These are phyloP conservation scores for Hemistola chrysoprasaria DNA, from an alignment of 2,888 invertebrate species.

Conservation along the genomic window DNA sequence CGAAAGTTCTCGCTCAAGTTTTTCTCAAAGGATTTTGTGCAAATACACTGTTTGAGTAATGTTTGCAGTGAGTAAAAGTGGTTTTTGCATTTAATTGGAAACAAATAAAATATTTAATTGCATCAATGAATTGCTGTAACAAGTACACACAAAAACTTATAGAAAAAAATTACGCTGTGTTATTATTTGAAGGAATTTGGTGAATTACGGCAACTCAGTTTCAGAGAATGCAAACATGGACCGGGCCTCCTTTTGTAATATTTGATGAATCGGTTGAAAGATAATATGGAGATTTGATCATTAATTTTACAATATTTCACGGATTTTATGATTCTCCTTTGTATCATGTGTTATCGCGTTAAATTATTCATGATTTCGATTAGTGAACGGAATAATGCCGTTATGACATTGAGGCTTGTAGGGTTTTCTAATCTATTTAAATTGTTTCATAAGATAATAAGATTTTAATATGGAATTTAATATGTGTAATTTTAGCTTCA, in stretches of 20 bases:
- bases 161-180: not conserved
- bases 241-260: slow-evolving; percentile 22
- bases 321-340: slow-evolving; percentile 25
- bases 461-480: not conserved
- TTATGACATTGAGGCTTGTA: slow-evolving; percentile 4
- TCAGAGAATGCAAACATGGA: slow-evolving; percentile 35
- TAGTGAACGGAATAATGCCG: slow-evolving; percentile 11
- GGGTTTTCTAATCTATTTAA: not conserved
- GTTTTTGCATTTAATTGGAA: too few species aligned
- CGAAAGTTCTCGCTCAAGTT: too few species aligned
- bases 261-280: slow-evolving; percentile 65
- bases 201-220: slow-evolving; percentile 2
- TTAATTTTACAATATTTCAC: slow-evolving; percentile 35
- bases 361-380: slow-evolving; percentile 23
- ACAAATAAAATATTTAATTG: too few species aligned
- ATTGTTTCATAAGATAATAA: slow-evolving; percentile 5
- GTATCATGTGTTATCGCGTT: slow-evolving; percentile 25
- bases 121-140: too few species aligned
- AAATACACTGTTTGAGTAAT: too few species aligned
- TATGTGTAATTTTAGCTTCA: too few species aligned
- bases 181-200: not conserved
- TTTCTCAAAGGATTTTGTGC: too few species aligned
- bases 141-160: too few species aligned
- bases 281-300: slow-evolving; percentile 46
- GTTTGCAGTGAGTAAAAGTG: too few species aligned